Percentiles rank a stretch among this genome's conserved stretches.
These are phyloP conservation scores for Yponomeuta malinellus DNA, from an alignment of 2,888 invertebrate genomes.

Conservation along the genomic window DNA sequence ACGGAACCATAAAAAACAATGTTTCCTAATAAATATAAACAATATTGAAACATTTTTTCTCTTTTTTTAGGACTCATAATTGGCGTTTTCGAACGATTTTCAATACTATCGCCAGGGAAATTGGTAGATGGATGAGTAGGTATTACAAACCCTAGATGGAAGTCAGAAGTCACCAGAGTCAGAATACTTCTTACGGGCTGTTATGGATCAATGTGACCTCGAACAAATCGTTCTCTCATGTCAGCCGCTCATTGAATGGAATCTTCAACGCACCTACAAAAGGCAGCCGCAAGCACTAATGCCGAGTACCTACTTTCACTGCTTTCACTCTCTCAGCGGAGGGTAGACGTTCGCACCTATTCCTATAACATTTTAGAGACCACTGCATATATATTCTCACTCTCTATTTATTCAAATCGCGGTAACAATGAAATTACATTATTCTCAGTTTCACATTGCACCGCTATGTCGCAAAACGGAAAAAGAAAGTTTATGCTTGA, in stretches of 20 bases:
- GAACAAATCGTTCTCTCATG: background rate
- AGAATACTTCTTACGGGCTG: background rate
- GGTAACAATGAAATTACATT: constrained; percentile 55
- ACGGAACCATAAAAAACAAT: too few species aligned
- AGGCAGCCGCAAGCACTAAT: background rate
- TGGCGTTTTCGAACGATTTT: too few species aligned
- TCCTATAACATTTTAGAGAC: constrained; percentile 34
- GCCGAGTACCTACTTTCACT: constrained; percentile 55
- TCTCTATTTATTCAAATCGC: constrained; percentile 68
- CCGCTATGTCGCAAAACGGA: constrained; percentile 52
- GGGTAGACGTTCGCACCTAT: constrained; percentile 33
- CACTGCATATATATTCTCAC: constrained; percentile 34
- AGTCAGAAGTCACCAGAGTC: too few species aligned
- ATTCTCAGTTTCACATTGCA: constrained; percentile 39
- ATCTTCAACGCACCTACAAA: background rate
- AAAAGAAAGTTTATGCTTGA: constrained; percentile 60
- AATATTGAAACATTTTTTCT: too few species aligned
- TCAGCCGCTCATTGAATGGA: background rate
- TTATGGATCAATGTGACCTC: background rate
- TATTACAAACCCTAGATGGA: too few species aligned
- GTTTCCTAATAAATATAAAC: too few species aligned
- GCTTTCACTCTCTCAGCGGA: constrained; percentile 56
- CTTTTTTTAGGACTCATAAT: too few species aligned
- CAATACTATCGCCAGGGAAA: too few species aligned
- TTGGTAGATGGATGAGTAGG: too few species aligned